Evolutionary conservation across 2,888 invertebrate genomes (phyloP), one percentile per base, ranked within the genome.

Genomic region (Muschampia plurimacula): DNA sequence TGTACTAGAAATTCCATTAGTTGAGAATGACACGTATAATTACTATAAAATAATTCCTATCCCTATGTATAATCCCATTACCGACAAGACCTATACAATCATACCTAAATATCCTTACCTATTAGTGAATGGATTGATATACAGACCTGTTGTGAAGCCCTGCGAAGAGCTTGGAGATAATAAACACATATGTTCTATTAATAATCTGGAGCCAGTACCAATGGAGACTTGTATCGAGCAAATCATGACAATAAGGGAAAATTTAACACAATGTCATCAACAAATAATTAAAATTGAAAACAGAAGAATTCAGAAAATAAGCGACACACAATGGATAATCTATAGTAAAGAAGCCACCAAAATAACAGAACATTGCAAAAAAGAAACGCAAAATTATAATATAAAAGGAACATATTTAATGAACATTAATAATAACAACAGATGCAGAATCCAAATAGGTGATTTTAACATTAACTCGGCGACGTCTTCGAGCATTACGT

Each of bases 51-150:
- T 73, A 28, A 22, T 67, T 15, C 65, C 65, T 32, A 49, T 49
- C 22, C 67, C 67, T 15, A 41, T 67, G 32, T 66, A 66, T 72
- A 22, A 46, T 66, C 67, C 72, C 10, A 5, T 49, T 4, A 49
- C 13, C 49, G n/a, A 15, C 36, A 72, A 72, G 52, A 74, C 73
- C 62, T 44, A 57, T 46, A 67, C 73, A n/a, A 73, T 75, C 12
- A 60, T 75, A 57, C 75, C 75, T 13, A 70, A 71, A 69, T 70
- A 70, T 39, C 75, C 75, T 13, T 75, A 70, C 67, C 65, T 65
- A 49, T 49, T 65, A 65, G 49, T 67, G 67, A 67, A 67, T 15
- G 55, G 22, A 55, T n/a, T 68, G 55, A 69, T 65, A 67, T 71
- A 55, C 71, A 69, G 59, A 70, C 75, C 74, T 60, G 72, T 74